phyloP scores from a whole-genome alignment of 1,140 invertebrate genomes.

The Sipha flava region DNA sequence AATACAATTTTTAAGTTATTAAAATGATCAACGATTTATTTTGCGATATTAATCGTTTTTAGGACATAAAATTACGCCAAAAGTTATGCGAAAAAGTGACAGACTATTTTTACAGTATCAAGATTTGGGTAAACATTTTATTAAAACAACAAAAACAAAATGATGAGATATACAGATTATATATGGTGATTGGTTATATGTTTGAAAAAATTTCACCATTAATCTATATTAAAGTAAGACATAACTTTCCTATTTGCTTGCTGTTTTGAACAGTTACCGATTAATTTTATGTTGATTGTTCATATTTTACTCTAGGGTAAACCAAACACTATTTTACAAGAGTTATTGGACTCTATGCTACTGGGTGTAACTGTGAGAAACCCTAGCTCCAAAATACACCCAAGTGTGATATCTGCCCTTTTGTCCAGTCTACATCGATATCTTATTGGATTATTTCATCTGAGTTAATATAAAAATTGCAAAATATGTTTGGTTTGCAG shows the following conservation, averaged over 20 bases:
- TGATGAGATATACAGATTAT: constrained; percentile 18
- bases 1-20: too few species aligned
- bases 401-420: background rate
- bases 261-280: too few species aligned
- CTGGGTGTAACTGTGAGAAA: background rate
- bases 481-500: background rate
- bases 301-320: background rate
- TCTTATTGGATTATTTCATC: constrained; percentile 2
- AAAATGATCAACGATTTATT: too few species aligned
- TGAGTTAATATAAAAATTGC: background rate
- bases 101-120: constrained; percentile 20
- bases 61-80: constrained; percentile 9
- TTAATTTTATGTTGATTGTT: too few species aligned
- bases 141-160: constrained; percentile 22
- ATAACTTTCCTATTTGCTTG: background rate
- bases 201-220: constrained; percentile 22
- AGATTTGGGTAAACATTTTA: constrained; percentile 23
- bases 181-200: constrained; percentile 15
- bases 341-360: background rate
- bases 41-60: too few species aligned
- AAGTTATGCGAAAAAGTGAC: constrained; percentile 16
- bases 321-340: constrained; percentile 25
- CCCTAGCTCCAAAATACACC: background rate
- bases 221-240: background rate
- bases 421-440: constrained; percentile 1